Conservation (phyloP, 2,797 vertebrate species). For the Hirundo rustica region DNA sequence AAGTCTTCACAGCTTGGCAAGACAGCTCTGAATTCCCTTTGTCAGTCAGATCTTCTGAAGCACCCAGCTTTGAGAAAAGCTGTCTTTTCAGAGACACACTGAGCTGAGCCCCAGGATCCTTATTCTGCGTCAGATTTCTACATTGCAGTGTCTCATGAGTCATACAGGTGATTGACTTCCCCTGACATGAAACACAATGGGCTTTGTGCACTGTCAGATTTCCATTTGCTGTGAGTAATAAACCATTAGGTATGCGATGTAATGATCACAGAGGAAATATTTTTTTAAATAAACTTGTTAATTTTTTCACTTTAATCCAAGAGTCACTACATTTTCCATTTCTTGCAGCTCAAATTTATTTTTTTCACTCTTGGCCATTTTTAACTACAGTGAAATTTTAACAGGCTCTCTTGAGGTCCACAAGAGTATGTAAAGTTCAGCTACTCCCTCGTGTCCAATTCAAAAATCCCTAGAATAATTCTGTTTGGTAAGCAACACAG, state of each 20-base stretch:
- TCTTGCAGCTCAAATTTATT: constrained; percentile 5
- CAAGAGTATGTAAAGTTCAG: constrained; percentile 33
- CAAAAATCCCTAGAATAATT: constrained; percentile 9
- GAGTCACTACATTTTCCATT: constrained; percentile 29
- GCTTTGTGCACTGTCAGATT: not conserved
- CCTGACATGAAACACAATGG: not conserved
- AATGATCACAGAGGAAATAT: not conserved
- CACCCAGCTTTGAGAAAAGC: not conserved
- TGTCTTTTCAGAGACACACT: not conserved
- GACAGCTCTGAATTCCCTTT: not conserved
- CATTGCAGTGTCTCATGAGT: not conserved
- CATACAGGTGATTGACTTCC: not conserved
- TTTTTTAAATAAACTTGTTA: not conserved
- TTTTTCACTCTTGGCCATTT: constrained; percentile 13
- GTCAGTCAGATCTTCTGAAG: not conserved
- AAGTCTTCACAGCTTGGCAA: not conserved
- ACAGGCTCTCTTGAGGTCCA: constrained; percentile 48
- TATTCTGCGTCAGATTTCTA: not conserved
- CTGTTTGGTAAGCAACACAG: not conserved
- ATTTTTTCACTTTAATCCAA: not conserved
- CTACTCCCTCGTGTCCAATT: constrained; percentile 1
- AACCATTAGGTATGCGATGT: not conserved
- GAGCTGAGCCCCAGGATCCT: not conserved
- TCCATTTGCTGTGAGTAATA: not conserved
- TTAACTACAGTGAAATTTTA: constrained; percentile 44